These are phyloP conservation scores for Notodonta ziczac DNA, from an alignment of 2,888 invertebrate species.

Conservation along the genomic window DNA sequence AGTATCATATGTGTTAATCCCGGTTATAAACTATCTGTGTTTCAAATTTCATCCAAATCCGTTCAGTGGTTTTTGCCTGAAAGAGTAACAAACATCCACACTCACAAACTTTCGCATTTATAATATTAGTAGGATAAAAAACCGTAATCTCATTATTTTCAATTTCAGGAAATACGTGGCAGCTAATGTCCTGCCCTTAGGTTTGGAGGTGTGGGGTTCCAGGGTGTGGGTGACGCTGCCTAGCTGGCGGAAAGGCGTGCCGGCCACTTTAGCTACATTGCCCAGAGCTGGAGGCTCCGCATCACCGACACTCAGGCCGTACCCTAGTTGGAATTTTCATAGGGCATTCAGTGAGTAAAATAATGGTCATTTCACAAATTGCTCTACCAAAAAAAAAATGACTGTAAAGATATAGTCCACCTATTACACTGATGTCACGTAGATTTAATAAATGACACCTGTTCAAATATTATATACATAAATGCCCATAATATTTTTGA, in stretches of 20 bases:
- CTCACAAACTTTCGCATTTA: no score
- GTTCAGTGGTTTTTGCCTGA: no score
- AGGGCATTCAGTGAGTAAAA: slow-evolving; percentile 75
- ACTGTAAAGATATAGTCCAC: background rate
- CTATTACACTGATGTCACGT: no score
- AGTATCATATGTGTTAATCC: no score
- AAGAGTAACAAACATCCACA: no score
- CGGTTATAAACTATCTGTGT: no score
- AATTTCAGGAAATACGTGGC: slow-evolving; percentile 85
- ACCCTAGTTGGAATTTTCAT: slow-evolving; percentile 90
- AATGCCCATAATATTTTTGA: no score
- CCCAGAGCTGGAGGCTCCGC: slow-evolving; percentile 81
- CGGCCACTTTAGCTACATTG: slow-evolving; percentile 89
- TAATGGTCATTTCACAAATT: background rate
- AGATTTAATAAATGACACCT: no score
- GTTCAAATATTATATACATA: no score
- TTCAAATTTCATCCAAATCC: no score
- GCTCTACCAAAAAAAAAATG: background rate
- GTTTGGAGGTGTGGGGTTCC: slow-evolving; percentile 88
- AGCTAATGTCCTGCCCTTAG: slow-evolving; percentile 90
- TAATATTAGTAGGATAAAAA: no score
- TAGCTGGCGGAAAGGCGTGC: slow-evolving; percentile 90
- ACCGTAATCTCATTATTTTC: background rate
- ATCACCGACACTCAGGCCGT: slow-evolving; percentile 88
- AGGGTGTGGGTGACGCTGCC: slow-evolving; percentile 91